phyloP scores from a whole-genome alignment of 2,113 vertebrate species.

The Protomyctophum bolini region DNA sequence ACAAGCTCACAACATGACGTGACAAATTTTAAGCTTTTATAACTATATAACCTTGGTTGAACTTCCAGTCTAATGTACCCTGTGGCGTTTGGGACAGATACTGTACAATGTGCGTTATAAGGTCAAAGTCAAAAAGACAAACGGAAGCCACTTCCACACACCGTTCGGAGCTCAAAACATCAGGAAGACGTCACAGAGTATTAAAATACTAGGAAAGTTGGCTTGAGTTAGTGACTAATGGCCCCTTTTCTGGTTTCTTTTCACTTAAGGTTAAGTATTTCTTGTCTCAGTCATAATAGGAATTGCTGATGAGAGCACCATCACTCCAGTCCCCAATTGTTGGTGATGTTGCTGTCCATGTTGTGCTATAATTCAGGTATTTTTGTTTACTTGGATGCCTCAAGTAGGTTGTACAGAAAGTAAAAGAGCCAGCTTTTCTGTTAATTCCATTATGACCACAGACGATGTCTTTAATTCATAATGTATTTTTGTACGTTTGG shows the following conservation, averaged over 20 bases:
- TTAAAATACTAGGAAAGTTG: conserved; percentile 18
- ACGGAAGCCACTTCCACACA: conserved; percentile 37
- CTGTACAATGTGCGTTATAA: conserved; percentile 47
- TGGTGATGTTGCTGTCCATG: conserved; percentile 44
- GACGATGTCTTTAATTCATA: too few relatives aligned
- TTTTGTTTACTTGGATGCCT: conserved; percentile 39
- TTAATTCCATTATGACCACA: neutral
- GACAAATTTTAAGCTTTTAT: too few relatives aligned
- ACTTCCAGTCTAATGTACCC: conserved; percentile 71
- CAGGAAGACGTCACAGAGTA: too few relatives aligned
- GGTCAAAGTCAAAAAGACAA: conserved; percentile 54
- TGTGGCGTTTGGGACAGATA: conserved; percentile 73
- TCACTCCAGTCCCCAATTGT: conserved; percentile 42
- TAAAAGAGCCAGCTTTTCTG: conserved; percentile 35
- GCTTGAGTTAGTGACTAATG: conserved; percentile 41
- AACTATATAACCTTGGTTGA: neutral
- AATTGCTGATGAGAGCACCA: conserved; percentile 71
- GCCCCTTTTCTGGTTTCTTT: conserved; percentile 74
- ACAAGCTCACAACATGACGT: too few relatives aligned
- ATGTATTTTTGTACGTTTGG: too few relatives aligned
- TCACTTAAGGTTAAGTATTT: conserved; percentile 61
- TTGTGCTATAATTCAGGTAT: conserved; percentile 68
- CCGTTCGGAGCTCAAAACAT: conserved; percentile 33
- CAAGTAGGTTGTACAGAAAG: conserved; percentile 36
- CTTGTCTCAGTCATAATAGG: conserved; percentile 60